Conservation (phyloP, 2,113 vertebrate genomes). For the Nothoprocta pentlandii region DNA sequence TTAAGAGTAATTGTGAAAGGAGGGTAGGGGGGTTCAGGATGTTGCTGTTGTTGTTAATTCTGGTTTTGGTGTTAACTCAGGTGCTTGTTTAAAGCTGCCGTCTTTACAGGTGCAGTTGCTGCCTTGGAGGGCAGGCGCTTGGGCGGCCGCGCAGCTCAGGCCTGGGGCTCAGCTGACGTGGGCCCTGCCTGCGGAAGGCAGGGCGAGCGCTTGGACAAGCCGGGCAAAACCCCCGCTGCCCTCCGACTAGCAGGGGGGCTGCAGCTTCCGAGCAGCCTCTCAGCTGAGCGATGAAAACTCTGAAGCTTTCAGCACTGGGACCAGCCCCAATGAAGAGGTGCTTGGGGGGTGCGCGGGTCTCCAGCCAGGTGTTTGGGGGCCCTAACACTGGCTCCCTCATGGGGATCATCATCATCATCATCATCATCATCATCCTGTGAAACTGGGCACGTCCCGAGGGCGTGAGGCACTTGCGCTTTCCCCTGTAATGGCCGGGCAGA, state of each 20-base stretch:
- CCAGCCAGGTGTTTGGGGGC: fast-evolving
- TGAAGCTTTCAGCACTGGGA: too few species aligned
- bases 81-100: fast-evolving
- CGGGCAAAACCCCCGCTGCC: not conserved
- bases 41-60: not conserved
- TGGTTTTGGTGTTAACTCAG: not conserved
- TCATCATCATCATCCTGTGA: fast-evolving
- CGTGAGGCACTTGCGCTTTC: not conserved
- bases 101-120: not conserved
- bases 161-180: not conserved
- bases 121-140: not conserved
- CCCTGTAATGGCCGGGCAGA: not conserved
- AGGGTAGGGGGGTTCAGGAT: too few species aligned
- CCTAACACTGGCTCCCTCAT: not conserved
- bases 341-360: not conserved
- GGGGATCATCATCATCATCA: not conserved
- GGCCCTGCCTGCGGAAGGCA: not conserved
- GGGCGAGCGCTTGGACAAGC: fast-evolving
- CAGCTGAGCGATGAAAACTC: not conserved
- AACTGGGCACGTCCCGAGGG: fast-evolving
- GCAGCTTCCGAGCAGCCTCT: not conserved
- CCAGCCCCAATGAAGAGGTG: fast-evolving
- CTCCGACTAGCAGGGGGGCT: not conserved
- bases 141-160: not conserved
- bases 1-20: not conserved